Evolutionary conservation across 2,888 invertebrate species (phyloP).

Genomic region (Caenorhabditis japonica): DNA sequence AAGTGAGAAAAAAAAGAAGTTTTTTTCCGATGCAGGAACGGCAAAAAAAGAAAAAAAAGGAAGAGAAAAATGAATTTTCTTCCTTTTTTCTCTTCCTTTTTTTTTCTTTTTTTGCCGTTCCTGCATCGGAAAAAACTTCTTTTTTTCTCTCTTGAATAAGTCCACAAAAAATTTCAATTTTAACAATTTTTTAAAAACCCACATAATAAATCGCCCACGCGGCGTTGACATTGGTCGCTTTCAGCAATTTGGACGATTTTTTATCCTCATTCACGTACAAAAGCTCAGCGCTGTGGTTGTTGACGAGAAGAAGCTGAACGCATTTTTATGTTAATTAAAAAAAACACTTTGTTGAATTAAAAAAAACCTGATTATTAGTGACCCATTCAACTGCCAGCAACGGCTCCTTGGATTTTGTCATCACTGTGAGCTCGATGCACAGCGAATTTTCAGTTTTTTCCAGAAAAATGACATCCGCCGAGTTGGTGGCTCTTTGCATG

Average conservation of each 20-base stretch:
- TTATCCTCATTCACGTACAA: slow-evolving; percentile 63
- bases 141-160: no score
- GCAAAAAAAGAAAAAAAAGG: no score
- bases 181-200: not conserved
- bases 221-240: slow-evolving; percentile 60
- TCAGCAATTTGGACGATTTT: slow-evolving; percentile 64
- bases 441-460: slow-evolving; percentile 56
- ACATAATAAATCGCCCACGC: slow-evolving; percentile 72
- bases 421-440: slow-evolving; percentile 51
- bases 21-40: no score
- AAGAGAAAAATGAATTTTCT: no score
- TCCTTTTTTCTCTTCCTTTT: not conserved
- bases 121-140: no score
- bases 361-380: slow-evolving; percentile 54
- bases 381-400: slow-evolving; percentile 71
- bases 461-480: slow-evolving; percentile 55
- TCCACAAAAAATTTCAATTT: no score
- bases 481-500: slow-evolving; percentile 39
- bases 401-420: slow-evolving; percentile 56
- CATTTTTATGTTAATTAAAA: not conserved
- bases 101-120: no score
- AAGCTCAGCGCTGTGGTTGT: slow-evolving; percentile 67
- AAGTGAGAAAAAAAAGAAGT: no score
- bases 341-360: no score
- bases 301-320: slow-evolving; percentile 63